Evolutionary conservation across 53 echinoderm and acorn worm genomes (phyloP), one percentile per base, ranked within the genome.

Genomic region (Echinarachnius parma): DNA sequence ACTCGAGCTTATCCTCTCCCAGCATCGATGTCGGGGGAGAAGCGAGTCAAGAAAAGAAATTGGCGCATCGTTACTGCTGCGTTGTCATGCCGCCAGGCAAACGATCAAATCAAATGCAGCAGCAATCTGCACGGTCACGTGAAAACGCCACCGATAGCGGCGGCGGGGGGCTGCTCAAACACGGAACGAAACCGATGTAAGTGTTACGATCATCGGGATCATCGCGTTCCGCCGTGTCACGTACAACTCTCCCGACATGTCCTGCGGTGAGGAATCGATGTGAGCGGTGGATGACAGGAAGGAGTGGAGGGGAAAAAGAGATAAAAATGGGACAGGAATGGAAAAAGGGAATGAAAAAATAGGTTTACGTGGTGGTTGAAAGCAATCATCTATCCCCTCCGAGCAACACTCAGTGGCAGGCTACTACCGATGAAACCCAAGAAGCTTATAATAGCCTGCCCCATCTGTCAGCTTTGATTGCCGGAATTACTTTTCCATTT

Each of bases 381-480:
- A 22, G 74, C 55, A 57, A 72, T 72, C 27, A 44, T 55, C 74
- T 55, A 34, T 56, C 42, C 26, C 74, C 57, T 55, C 30, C 3
- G 56, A 72, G 74, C 56, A 20, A 72, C 42, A 56, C 42, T 56
- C 57, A 24, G 55, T 33, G 57, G 56, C 42, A 2, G 42, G 57
- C 56, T 56, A 32, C 52, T 19, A n/a, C 31, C 20, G 74, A 72
- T 72, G 74, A 72, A 72, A 72, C 74, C 39, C 26, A 28, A 72
- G 24, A 55, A 55, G 55, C 57, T 46, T 34, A 56, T 72, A 72
- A 72, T 72, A 72, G 74, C 74, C 57, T 5, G 57, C 5, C 74
- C 74, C 74, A 72, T 72, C 74, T 72, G 74, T 72, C 74, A 72
- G 37, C 74, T 72, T 56, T 57, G 37, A 72, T 72, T 72, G 55